phyloP scores from a whole-genome alignment of 1,140 invertebrate genomes.

The Tetramorium parvispinum region DNA sequence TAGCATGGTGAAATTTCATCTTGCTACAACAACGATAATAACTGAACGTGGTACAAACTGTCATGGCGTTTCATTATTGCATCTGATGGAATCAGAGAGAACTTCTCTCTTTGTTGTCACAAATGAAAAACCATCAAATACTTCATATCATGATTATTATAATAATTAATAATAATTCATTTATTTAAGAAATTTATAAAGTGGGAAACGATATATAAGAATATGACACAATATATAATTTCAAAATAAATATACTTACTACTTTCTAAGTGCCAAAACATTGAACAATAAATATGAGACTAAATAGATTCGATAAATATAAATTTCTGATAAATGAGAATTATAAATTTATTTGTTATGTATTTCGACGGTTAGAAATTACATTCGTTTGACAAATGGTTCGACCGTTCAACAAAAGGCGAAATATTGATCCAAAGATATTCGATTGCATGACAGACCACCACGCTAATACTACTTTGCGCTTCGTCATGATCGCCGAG shows the following conservation, averaged over 20 bases:
- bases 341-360: neutral
- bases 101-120: neutral
- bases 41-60: conserved; percentile 4
- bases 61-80: neutral
- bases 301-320: neutral
- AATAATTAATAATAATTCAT: neutral
- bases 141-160: neutral
- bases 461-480: conserved; percentile 2
- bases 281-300: neutral
- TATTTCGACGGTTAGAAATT: neutral
- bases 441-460: conserved; percentile 7
- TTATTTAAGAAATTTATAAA: neutral
- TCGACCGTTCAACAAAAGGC: neutral
- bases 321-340: neutral
- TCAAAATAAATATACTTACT: neutral
- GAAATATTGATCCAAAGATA: neutral
- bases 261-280: neutral
- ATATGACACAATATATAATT: neutral
- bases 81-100: neutral
- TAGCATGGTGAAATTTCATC: conserved; percentile 41
- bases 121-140: neutral
- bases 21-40: conserved; percentile 40
- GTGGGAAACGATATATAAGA: neutral
- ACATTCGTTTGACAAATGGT: neutral
- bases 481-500: conserved; percentile 7